Evolutionary conservation across 2,888 invertebrate genomes (phyloP).

Genomic region (Spilosoma lubricipeda): DNA sequence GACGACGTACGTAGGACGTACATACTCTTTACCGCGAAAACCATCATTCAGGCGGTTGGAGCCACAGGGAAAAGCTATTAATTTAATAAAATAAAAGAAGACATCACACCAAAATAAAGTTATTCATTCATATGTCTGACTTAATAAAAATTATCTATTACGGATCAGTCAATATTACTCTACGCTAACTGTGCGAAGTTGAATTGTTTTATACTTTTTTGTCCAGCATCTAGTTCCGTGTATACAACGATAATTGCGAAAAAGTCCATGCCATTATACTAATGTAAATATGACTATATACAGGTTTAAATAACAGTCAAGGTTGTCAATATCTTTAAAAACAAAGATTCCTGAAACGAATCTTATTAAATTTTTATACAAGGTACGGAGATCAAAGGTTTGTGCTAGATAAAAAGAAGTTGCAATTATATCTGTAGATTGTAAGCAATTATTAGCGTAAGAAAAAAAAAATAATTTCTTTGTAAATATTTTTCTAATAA

Average conservation of each 20-base stretch:
- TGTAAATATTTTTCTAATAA: background rate
- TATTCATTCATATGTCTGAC: conserved; percentile 10
- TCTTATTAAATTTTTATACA: background rate
- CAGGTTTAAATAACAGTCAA: conserved; percentile 21
- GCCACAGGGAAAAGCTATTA: no score
- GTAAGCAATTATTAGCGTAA: no score
- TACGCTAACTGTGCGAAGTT: conserved; percentile 46
- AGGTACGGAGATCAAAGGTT: background rate
- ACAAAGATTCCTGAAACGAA: background rate
- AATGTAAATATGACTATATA: conserved; percentile 29
- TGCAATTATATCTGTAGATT: background rate
- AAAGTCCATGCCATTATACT: conserved; percentile 37
- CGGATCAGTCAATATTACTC: conserved; percentile 46
- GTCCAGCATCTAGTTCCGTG: conserved; percentile 43
- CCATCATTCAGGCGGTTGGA: no score
- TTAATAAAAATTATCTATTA: conserved; percentile 37
- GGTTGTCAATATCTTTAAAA: conserved; percentile 6
- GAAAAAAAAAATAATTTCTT: background rate
- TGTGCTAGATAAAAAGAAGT: background rate
- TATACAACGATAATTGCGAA: conserved; percentile 40
- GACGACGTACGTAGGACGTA: no score
- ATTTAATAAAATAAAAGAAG: conserved; percentile 4
- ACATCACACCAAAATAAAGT: background rate
- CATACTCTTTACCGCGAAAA: no score
- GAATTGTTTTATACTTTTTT: conserved; percentile 51